Base-by-base conservation (phyloP, 2,888 invertebrate genomes). In the Ceraclea dissimilis region DNA sequence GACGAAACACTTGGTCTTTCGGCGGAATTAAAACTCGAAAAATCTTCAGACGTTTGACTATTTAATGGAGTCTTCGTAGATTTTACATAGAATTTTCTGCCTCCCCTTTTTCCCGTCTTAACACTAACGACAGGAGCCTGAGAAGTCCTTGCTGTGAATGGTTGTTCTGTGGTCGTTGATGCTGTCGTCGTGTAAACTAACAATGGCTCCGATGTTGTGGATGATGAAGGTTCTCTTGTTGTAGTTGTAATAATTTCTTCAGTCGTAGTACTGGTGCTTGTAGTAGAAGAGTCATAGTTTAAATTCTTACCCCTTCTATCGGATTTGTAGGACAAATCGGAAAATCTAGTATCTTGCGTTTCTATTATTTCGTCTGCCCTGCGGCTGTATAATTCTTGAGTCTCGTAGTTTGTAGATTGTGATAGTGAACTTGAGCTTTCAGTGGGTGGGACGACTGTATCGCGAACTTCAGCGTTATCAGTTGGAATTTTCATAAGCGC, bases 401-500 rank as follows among this genome's bases (percentile, higher is more conserved):
- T 22, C 2, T 49, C 49, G 6, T 17, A 46, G 18, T 19, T 46
- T 19, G n/a, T 46, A 5, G 20, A 46, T 46, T 8, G 19, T 6
- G 56, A n/a, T 34, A 11, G 31, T 6, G 13, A 2, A 21, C n/a
- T 13, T 6, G n/a, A 39, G 2, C 16, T 55, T 43, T 33, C 49
- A 11, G 55, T 58, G 10, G 63, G 46, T 51, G 71, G 70, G 20
- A 74, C 72, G 54, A 79, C 79, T 2, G 69, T 66, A 0, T 67
- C 60, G 0, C 65, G 66, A 18, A 70, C 69, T 43, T 70, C 67
- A 44, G 68, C 77, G 54, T 77, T 76, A 63, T 76, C 74, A 31
- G 80, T 79, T 0, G 82, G 81, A 63, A 85, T 81, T 50, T 81
- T 82, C 67, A 88, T 79, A 10, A 88, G 67, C 2, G 87, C 87